Conservation (phyloP, 2,888 invertebrate genomes). For the Agrochola litura region DNA sequence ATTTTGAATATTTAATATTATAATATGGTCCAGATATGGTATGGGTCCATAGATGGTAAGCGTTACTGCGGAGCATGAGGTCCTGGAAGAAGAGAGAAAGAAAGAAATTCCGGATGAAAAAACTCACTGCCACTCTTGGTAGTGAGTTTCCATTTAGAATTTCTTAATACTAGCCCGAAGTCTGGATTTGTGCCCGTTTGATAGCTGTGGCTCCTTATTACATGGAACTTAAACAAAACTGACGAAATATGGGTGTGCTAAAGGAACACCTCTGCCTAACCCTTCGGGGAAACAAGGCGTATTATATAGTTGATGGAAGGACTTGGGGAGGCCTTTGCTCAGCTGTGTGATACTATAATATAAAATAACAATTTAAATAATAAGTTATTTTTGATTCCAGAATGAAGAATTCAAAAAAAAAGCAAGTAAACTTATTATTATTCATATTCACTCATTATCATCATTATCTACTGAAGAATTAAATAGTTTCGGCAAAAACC, state of each 20-base stretch:
- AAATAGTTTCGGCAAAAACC: neutral
- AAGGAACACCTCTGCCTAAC: neutral
- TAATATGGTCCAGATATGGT: neutral
- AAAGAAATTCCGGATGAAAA: no score
- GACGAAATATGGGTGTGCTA: neutral
- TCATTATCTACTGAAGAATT: neutral
- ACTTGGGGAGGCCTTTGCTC: neutral
- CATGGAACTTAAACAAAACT: neutral
- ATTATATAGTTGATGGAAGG: neutral
- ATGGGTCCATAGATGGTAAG: neutral
- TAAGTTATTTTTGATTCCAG: conserved; percentile 8
- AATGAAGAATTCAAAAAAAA: neutral
- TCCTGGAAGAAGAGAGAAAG: no score
- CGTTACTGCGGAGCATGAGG: neutral
- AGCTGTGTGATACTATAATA: neutral
- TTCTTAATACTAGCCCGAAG: neutral
- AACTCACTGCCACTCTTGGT: no score
- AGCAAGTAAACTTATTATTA: conserved; percentile 12
- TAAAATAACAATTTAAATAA: neutral
- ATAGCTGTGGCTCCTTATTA: neutral
- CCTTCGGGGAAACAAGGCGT: neutral
- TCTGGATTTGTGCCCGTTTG: neutral
- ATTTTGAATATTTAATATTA: neutral
- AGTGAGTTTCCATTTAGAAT: neutral
- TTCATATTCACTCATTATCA: neutral